Evolutionary conservation across 2,113 vertebrate species (phyloP).

Genomic region (Naja naja): DNA sequence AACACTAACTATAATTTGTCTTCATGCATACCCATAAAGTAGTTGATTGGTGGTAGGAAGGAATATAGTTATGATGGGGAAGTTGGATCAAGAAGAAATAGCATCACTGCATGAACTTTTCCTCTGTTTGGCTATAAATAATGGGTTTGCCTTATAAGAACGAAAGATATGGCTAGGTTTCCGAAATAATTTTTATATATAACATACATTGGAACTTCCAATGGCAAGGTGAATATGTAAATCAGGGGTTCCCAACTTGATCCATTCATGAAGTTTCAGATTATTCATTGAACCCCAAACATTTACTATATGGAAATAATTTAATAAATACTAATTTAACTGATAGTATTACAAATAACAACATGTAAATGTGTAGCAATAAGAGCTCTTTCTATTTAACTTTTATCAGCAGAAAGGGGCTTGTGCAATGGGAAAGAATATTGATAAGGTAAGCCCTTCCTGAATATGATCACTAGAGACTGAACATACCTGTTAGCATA

Average conservation of each 20-base stretch:
- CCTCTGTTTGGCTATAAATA: not conserved
- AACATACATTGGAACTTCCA: not conserved
- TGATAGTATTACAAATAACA: not conserved
- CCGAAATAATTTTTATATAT: not conserved
- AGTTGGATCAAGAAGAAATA: not conserved
- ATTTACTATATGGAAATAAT: not conserved
- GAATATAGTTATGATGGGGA: not conserved
- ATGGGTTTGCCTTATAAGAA: not conserved
- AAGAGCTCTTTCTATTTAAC: not conserved
- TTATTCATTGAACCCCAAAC: not conserved
- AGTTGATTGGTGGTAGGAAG: not conserved
- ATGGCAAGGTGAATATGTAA: not conserved
- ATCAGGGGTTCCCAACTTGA: not conserved
- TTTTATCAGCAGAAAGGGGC: not conserved
- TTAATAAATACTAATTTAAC: not conserved
- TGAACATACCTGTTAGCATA: not conserved
- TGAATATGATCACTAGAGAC: not conserved
- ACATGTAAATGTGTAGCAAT: not conserved
- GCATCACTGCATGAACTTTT: not conserved
- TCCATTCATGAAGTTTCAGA: not conserved
- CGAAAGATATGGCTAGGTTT: not conserved
- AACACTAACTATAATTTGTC: not conserved
- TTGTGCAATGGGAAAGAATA: not conserved
- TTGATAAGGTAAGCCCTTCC: not conserved
- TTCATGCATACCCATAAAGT: not conserved